Percentiles rank a stretch among this genome's conserved stretches.
Evolutionary conservation across 1,140 invertebrate species (phyloP).

Genomic region (Panonychus citri): DNA sequence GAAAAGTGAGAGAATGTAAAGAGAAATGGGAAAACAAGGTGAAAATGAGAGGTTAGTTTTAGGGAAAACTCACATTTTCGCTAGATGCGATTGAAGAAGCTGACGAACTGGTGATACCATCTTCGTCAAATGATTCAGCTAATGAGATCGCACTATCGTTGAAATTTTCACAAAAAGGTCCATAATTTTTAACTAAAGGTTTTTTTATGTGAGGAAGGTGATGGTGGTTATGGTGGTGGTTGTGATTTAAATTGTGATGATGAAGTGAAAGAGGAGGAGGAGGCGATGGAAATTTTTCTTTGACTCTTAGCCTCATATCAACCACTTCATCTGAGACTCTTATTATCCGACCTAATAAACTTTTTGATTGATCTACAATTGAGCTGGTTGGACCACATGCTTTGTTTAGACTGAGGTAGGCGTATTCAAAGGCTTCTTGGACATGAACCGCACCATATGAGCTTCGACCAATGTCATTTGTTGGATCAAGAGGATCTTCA

Average conservation of each 20-base stretch:
- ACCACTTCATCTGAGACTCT: slow-evolving; percentile 80
- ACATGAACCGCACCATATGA: slow-evolving; percentile 74
- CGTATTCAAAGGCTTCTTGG: slow-evolving; percentile 83
- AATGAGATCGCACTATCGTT: background rate
- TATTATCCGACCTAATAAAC: slow-evolving; percentile 64
- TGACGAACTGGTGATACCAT: background rate
- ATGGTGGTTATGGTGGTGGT: no score
- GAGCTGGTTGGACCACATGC: slow-evolving; percentile 31
- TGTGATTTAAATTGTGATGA: background rate
- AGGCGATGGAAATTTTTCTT: background rate
- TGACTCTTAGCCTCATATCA: slow-evolving; percentile 20
- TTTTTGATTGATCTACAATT: slow-evolving; percentile 13
- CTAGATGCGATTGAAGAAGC: background rate
- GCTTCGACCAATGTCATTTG: slow-evolving; percentile 83
- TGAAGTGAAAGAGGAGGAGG: background rate
- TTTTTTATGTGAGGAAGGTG: background rate
- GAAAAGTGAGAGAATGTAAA: background rate
- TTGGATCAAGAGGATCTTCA: slow-evolving; percentile 65
- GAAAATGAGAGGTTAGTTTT: background rate
- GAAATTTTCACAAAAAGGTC: background rate
- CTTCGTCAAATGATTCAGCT: background rate
- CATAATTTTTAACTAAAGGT: background rate
- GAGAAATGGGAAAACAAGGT: background rate
- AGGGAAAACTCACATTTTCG: background rate
- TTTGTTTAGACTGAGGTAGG: slow-evolving; percentile 58